Base-by-base conservation (phyloP, 2,888 invertebrate species). In the Panzeria rudis region DNA sequence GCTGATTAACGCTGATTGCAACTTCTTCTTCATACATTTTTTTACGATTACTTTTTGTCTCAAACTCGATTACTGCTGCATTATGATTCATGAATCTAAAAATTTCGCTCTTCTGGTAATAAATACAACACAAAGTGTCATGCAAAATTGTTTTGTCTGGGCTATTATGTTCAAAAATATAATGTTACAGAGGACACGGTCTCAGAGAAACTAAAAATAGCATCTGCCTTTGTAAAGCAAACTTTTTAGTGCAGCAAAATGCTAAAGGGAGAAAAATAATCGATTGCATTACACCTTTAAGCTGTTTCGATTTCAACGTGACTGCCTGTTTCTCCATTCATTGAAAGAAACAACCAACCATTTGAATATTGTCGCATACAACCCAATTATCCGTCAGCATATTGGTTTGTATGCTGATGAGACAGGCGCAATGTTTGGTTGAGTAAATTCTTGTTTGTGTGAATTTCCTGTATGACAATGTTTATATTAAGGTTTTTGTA, bases 401-500 rank as follows among this genome's bases (percentile, higher is more conserved):
- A 29, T 61, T 62, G 35, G 25, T 56, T 56, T 20, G 2, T 41
- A 13, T 41, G 25, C 15, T 54, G 52, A 54, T 25, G 23, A 13
- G 13, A 23, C 25, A 4, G 52, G 2, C 6, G 2, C 11, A 50
- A 50, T 54, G 6, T 68, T 23, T 38, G 68, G 35, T n/a, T 44
- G 47, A 6, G 32, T 54, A 20, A 56, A 8, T 29, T 13, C 7
- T 25, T 41, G 32, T 73, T 50, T 50, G 20, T 17, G 17, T 25
- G 38, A 23, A 44, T 50, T 17, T 64, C 47, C 47, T 64, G 50
- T 64, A 71, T 64, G 75, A 71, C 56, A 82, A 82, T 82, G 59
- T 76, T 76, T 82, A n/a, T 59, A 71, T 66, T n/a, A 64, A 69
- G 71, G 47, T 71, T 69, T 80, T 75, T 61, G 4, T 56, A 66